Conservation (phyloP, 2,113 vertebrate species). For the Gopherus flavomarginatus region DNA sequence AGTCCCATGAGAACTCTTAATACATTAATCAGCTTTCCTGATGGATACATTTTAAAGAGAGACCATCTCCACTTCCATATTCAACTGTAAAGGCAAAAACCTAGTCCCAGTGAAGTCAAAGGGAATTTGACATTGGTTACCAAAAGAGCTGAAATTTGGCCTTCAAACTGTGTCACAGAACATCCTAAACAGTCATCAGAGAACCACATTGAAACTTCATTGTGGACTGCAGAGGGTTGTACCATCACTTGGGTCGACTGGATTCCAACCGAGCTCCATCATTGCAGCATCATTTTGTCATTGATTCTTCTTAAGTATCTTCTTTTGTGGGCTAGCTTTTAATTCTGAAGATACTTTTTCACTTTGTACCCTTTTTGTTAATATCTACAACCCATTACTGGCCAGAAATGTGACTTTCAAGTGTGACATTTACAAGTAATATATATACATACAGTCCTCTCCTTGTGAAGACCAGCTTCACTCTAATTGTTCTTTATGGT, state of each 20-base stretch:
- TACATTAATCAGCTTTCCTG: neutral
- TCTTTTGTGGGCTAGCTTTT: neutral
- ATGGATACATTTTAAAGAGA: neutral
- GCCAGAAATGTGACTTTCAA: neutral
- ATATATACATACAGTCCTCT: neutral
- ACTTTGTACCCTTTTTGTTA: neutral
- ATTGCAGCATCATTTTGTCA: neutral
- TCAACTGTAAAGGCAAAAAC: neutral
- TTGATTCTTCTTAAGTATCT: neutral
- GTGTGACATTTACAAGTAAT: accelerated
- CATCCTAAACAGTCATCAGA: accelerated
- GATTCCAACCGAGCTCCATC: neutral
- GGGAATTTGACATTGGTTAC: neutral
- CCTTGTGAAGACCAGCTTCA: accelerated
- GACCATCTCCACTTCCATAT: neutral
- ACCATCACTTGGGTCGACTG: accelerated
- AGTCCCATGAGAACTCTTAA: accelerated
- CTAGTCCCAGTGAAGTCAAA: accelerated
- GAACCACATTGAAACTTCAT: accelerated
- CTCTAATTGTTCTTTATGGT: accelerated
- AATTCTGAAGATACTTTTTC: neutral
- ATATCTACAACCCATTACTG: neutral
- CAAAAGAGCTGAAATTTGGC: accelerated
- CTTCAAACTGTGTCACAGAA: accelerated
- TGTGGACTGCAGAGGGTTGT: neutral